Conservation (phyloP, 2,888 invertebrate genomes). For the Polymixis flavicincta region DNA sequence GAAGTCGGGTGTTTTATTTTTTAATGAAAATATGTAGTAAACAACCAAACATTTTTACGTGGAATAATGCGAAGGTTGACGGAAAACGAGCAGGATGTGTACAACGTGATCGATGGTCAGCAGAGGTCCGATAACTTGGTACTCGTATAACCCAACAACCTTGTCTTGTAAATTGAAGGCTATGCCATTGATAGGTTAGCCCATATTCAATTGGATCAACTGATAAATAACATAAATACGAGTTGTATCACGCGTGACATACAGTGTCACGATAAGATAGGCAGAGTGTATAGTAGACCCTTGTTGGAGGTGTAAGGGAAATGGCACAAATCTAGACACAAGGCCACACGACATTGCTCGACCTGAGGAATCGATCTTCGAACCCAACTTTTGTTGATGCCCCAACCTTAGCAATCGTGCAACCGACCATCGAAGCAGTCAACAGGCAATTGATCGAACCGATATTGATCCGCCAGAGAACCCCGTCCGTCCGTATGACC, state of each 20-base stretch:
- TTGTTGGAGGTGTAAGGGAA: background rate
- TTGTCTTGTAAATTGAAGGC: conserved; percentile 5
- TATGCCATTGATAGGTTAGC: background rate
- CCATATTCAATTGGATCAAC: background rate
- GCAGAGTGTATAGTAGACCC: background rate
- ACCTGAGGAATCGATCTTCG: background rate
- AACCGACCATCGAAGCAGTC: background rate
- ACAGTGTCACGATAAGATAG: background rate
- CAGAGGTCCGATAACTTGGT: conserved; percentile 14
- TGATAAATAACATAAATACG: background rate
- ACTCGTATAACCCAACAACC: background rate
- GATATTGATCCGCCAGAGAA: background rate
- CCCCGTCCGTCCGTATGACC: no score
- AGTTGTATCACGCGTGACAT: background rate
- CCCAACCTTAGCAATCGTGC: background rate
- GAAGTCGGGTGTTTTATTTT: no score
- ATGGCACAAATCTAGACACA: background rate
- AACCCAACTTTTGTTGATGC: background rate
- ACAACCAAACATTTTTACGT: conserved; percentile 21
- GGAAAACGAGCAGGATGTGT: conserved; percentile 33
- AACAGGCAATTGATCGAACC: background rate
- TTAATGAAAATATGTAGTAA: no score
- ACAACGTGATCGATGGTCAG: conserved; percentile 7
- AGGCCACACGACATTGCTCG: background rate
- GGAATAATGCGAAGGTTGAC: background rate